Percentiles rank a stretch among this genome's conserved stretches.
Conservation (phyloP, 2,113 vertebrate genomes). For the Limanda limanda region DNA sequence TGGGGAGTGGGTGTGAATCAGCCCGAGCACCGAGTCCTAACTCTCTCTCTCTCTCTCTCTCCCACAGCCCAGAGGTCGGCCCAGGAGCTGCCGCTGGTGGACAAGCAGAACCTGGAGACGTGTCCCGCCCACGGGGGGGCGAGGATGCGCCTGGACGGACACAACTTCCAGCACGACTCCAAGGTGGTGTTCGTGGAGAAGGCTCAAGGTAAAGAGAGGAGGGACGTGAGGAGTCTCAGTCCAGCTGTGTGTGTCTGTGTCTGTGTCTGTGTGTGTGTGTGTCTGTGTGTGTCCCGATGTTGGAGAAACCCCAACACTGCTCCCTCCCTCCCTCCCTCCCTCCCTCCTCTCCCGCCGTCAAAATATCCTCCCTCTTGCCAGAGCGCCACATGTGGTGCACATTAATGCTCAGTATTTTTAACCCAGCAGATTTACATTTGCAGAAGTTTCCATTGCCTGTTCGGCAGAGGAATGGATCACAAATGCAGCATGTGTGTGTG, state of each 20-base stretch:
- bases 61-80: constrained; percentile 94
- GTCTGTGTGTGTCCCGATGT: constrained; percentile 26
- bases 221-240: constrained; percentile 19
- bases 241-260: constrained; percentile 19
- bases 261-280: constrained; percentile 24
- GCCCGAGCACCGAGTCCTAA: constrained; percentile 34
- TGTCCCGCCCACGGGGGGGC: constrained; percentile 90
- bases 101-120: constrained; percentile 93
- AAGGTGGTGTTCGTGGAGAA: constrained; percentile 99
- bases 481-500: constrained; percentile 60
- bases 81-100: constrained; percentile 97
- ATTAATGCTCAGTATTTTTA: constrained; percentile 87
- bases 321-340: constrained; percentile 46
- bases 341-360: constrained; percentile 70
- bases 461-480: constrained; percentile 78
- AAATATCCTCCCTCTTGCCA: constrained; percentile 81
- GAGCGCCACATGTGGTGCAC: constrained; percentile 84
- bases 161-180: constrained; percentile 97
- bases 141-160: constrained; percentile 92
- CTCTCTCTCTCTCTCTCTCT: constrained; percentile 34
- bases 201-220: constrained; percentile 90
- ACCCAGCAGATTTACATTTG: constrained; percentile 85
- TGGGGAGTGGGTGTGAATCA: constrained; percentile 75
- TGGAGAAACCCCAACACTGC: constrained; percentile 72
- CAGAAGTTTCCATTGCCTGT: constrained; percentile 86